A percentile compares a stretch with the other conserved stretches of the same genome.
Conservation (phyloP, 2,113 vertebrate species). For the Ondatra zibethicus region DNA sequence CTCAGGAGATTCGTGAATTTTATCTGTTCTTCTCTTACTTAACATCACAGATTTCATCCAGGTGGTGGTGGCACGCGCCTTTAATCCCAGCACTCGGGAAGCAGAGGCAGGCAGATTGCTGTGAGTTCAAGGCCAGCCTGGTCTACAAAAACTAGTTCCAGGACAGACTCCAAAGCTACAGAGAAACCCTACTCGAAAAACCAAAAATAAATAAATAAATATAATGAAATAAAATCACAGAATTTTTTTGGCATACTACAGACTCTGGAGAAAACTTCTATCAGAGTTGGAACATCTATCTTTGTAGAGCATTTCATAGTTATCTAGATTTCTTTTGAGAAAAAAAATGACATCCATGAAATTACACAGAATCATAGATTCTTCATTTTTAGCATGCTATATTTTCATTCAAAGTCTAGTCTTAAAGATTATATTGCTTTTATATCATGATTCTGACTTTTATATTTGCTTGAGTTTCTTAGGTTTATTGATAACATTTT, state of each 20-base stretch:
- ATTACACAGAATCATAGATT: slow-evolving; percentile 18
- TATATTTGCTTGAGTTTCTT: slow-evolving; percentile 6
- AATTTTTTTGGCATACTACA: neutral
- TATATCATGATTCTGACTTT: slow-evolving; percentile 14
- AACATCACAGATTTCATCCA: neutral
- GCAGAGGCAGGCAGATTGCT: no score
- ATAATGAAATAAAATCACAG: neutral
- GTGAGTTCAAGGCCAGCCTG: no score
- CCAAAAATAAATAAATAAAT: no score
- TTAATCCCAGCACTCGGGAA: no score
- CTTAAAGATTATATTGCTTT: neutral
- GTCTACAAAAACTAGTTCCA: no score
- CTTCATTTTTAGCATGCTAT: neutral
- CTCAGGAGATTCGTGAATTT: neutral
- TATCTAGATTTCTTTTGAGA: neutral
- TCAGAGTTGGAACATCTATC: neutral
- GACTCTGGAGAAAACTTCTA: neutral
- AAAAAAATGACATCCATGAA: neutral
- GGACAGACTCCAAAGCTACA: no score
- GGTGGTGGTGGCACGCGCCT: no score
- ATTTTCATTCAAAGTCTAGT: slow-evolving; percentile 9
- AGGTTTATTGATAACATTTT: slow-evolving; percentile 24
- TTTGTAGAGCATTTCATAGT: neutral
- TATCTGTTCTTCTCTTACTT: neutral
- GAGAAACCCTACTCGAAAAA: no score